Base-by-base conservation (phyloP, 2,888 invertebrate species). In the Drosophila helvetica region DNA sequence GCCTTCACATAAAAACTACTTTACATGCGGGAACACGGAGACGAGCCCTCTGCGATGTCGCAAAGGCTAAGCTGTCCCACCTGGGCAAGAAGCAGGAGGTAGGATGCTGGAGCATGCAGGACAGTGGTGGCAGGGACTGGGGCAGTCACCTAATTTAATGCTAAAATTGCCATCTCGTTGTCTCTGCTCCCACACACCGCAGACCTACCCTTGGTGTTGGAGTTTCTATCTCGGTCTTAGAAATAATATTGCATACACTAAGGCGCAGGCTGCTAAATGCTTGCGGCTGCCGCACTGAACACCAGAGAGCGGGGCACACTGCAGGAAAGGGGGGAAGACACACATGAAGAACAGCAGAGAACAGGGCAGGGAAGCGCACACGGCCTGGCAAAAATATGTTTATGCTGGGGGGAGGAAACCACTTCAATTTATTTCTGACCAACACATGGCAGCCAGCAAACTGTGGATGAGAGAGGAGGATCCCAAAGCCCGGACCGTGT, bases 381-480 rank as follows among this genome's bases (percentile, higher is more conserved):
- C 71, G 66, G 79, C 75, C 79, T 7, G 76, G 54, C 78, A 72
- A 59, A 77, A 77, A 82, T 82, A 80, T 75, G 75, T 82, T 82
- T 82, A 74, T 78, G 71, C 74, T 70, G 74, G 78, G 33, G 66
- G 66, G 64, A 68, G 78, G 70, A 78, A 79, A 80, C 88, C 86
- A 86, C 80, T 85, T 85, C 88, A 85, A 87, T 85, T 85, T 85
- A 85, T 82, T 80, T 83, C 82, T 86, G 88, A 83, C 88, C 88
- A 85, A 87, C 85, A 86, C 80, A 87, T 86, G 88, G 79, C 83
- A 61, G 62, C 57, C 53, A 43, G 64, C 60, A 53, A 58, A 65
- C 25, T 51, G 54, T 15, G 43, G 9, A 50, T 17, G 48, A 53
- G 25, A 33, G 47, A 2, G 18, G 30, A n/a, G 30, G 12, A 17